Evolutionary conservation across 2,797 vertebrate species (phyloP).

Genomic region (Eremophila alpestris): DNA sequence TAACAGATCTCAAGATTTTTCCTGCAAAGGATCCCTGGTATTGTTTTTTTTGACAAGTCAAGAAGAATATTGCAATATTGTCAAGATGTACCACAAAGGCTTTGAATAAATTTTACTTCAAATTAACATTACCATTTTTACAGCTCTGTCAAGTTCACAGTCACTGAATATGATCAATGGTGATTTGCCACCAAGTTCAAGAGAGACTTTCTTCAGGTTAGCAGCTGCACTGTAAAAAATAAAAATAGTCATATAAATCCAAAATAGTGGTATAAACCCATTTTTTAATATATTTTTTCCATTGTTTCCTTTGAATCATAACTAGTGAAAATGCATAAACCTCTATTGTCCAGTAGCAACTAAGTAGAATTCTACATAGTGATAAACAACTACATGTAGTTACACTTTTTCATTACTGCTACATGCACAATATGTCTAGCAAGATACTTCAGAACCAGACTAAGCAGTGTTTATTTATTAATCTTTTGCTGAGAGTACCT

Average conservation of each 20-base stretch:
- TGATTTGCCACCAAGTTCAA: conserved; percentile 97
- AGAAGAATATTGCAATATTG: not conserved
- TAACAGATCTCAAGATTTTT: not conserved
- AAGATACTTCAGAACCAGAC: not conserved
- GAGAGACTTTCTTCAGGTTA: conserved; percentile 96
- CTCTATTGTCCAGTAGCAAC: not conserved
- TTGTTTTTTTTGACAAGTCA: not conserved
- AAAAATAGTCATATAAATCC: not conserved
- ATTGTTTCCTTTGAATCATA: not conserved
- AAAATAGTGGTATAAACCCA: not conserved
- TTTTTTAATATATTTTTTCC: not conserved
- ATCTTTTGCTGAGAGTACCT: conserved; percentile 77
- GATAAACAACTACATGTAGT: not conserved
- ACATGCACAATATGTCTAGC: not conserved
- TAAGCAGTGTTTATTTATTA: not conserved
- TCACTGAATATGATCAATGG: conserved; percentile 95
- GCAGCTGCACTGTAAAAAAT: conserved; percentile 81
- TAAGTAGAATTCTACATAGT: not conserved
- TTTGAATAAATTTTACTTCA: not conserved
- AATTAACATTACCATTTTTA: conserved; percentile 88
- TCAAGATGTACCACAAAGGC: not conserved
- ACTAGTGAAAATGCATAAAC: not conserved
- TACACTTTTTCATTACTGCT: not conserved
- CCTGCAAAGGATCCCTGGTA: not conserved
- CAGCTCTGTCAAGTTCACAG: conserved; percentile 96